phyloP scores from a whole-genome alignment of 2,888 invertebrate genomes.

The Scaptodrosophila latifasciaeformis region DNA sequence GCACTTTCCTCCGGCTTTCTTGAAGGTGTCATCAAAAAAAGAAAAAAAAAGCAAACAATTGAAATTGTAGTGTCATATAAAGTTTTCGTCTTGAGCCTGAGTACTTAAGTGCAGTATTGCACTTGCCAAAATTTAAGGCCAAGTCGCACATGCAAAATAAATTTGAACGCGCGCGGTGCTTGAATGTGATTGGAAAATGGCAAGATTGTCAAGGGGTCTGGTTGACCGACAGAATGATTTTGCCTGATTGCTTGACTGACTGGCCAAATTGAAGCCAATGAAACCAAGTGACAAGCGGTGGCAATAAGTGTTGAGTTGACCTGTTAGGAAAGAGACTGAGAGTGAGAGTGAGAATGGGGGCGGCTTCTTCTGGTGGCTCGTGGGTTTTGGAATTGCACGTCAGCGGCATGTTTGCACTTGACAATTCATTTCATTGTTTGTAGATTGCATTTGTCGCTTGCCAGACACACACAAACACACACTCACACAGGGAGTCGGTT shows the following conservation, averaged over 20 bases:
- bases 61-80: conserved; percentile 49
- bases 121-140: too few species aligned
- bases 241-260: not conserved
- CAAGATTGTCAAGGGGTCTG: not conserved
- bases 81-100: conserved; percentile 23
- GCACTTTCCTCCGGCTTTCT: conserved; percentile 18
- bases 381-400: conserved; percentile 52
- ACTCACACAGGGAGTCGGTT: not conserved
- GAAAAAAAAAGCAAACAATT: conserved; percentile 17
- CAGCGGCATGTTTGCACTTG: conserved; percentile 69
- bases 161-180: conserved; percentile 34
- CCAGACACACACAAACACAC: conserved; percentile 1
- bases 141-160: conserved; percentile 61
- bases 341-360: not conserved
- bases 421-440: conserved; percentile 71
- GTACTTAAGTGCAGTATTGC: conserved; percentile 22
- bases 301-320: not conserved
- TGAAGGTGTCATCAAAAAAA: conserved; percentile 24
- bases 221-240: conserved; percentile 4
- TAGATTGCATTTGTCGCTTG: conserved; percentile 66
- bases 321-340: not conserved
- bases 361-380: conserved; percentile 5
- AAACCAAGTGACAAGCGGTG: conserved; percentile 32
- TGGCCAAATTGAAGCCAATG: conserved; percentile 44
- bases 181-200: not conserved